Conservation (phyloP, 2,113 vertebrate species). For the Corythoichthys haematopterus region DNA sequence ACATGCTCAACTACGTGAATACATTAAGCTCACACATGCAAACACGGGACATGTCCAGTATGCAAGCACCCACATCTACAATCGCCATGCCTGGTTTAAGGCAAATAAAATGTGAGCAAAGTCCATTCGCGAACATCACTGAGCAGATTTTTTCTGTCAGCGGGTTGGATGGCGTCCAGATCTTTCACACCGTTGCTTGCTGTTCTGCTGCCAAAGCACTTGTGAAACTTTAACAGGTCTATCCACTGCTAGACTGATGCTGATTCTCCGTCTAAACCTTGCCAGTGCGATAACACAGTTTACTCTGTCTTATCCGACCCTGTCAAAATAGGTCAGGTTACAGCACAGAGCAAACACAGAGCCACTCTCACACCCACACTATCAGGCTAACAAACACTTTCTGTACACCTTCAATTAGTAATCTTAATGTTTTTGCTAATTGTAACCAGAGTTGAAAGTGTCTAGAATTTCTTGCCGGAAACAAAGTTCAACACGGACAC, state of each 20-base stretch:
- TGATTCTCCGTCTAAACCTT: conserved; percentile 37
- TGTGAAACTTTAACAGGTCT: conserved; percentile 73
- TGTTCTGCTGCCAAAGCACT: conserved; percentile 43
- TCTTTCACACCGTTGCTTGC: conserved; percentile 36
- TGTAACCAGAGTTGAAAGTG: too few species aligned
- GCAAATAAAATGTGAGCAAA: conserved; percentile 28
- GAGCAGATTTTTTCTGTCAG: conserved; percentile 20
- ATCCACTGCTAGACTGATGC: conserved; percentile 57
- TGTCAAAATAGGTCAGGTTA: conserved; percentile 68
- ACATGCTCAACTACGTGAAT: too few species aligned
- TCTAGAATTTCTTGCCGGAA: too few species aligned
- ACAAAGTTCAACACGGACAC: too few species aligned
- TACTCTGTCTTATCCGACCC: conserved; percentile 59
- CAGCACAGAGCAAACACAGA: conserved; percentile 47
- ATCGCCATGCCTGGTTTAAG: conserved; percentile 8
- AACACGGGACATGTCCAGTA: background rate
- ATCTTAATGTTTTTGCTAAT: conserved; percentile 8
- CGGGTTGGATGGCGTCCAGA: conserved; percentile 38
- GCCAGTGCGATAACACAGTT: conserved; percentile 67
- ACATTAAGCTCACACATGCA: too few species aligned
- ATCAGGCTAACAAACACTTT: conserved; percentile 9
- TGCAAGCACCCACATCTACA: conserved; percentile 10
- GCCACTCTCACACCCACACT: conserved; percentile 26
- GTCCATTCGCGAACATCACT: conserved; percentile 21
- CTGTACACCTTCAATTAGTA: conserved; percentile 10